Conservation (phyloP, 2,797 vertebrate species). For the Sebastes paucispinis region DNA sequence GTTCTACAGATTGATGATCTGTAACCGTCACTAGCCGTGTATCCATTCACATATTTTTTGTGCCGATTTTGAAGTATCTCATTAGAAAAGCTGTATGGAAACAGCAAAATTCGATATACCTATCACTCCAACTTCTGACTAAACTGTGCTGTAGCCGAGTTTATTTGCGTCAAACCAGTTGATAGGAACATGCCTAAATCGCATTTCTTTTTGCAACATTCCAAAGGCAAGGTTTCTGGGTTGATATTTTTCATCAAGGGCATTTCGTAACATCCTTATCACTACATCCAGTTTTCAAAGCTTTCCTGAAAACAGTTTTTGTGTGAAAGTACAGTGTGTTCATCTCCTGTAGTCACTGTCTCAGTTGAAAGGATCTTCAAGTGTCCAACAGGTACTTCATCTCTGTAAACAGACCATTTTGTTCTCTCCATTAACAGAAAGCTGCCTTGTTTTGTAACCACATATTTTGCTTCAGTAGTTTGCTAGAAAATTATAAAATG, state of each 20-base stretch:
- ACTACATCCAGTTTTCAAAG: neutral
- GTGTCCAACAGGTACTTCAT: neutral
- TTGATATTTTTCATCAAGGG: neutral
- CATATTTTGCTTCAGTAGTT: neutral
- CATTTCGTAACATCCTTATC: neutral
- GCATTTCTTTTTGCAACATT: neutral
- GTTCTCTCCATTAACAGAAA: neutral
- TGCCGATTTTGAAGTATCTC: too few relatives aligned
- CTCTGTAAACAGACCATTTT: neutral
- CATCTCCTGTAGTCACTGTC: neutral
- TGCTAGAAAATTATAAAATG: neutral
- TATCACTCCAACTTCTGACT: too few relatives aligned
- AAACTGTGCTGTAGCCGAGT: too few relatives aligned
- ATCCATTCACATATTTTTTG: too few relatives aligned
- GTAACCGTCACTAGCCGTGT: too few relatives aligned
- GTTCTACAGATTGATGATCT: neutral
- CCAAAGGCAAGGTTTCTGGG: neutral
- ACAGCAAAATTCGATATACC: too few relatives aligned
- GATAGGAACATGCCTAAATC: neutral
- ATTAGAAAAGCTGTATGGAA: too few relatives aligned
- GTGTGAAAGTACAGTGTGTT: neutral
- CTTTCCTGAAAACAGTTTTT: neutral
- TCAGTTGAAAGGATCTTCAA: conserved; percentile 10
- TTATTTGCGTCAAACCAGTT: too few relatives aligned
- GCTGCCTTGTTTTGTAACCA: neutral